Conservation (phyloP, 2,113 vertebrate genomes). For the Coryphaenoides rupestris region DNA sequence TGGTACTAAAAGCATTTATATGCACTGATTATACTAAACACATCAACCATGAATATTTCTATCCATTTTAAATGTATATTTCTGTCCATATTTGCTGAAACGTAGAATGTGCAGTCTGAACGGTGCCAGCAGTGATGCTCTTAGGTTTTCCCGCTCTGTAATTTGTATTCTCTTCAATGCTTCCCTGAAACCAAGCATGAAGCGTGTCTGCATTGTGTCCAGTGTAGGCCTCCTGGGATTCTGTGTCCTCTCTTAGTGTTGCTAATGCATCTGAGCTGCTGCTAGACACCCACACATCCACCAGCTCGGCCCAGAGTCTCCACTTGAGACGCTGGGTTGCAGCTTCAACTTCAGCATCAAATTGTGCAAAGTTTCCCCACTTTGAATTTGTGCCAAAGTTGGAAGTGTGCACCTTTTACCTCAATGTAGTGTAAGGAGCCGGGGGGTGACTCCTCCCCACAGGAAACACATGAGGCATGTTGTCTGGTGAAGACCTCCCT, state of each 20-base stretch:
- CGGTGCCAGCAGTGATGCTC: slow-evolving; percentile 93
- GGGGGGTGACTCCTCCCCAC: slow-evolving; percentile 58
- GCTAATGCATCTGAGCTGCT: slow-evolving; percentile 10
- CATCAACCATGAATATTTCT: no score
- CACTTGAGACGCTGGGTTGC: slow-evolving; percentile 19
- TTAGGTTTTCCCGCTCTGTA: slow-evolving; percentile 80
- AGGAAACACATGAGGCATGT: slow-evolving; percentile 73
- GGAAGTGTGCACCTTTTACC: slow-evolving; percentile 15
- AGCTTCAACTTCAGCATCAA: slow-evolving; percentile 31
- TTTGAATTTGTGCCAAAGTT: slow-evolving; percentile 4
- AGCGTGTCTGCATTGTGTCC: slow-evolving; percentile 87
- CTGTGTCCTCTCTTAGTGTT: slow-evolving; percentile 63
- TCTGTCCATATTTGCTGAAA: not conserved
- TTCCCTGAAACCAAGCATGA: slow-evolving; percentile 89
- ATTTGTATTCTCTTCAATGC: slow-evolving; percentile 85
- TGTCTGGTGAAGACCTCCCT: no score
- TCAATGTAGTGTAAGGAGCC: slow-evolving; percentile 22
- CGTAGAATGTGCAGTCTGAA: slow-evolving; percentile 18
- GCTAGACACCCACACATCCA: not conserved
- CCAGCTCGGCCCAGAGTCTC: slow-evolving; percentile 8
- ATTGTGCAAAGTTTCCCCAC: not conserved
- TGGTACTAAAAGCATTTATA: no score
- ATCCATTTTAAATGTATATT: no score
- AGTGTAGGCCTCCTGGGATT: slow-evolving; percentile 75
- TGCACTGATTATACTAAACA: no score